Evolutionary conservation across 2,113 vertebrate species (phyloP).

Genomic region (Poeciliopsis retropinna): DNA sequence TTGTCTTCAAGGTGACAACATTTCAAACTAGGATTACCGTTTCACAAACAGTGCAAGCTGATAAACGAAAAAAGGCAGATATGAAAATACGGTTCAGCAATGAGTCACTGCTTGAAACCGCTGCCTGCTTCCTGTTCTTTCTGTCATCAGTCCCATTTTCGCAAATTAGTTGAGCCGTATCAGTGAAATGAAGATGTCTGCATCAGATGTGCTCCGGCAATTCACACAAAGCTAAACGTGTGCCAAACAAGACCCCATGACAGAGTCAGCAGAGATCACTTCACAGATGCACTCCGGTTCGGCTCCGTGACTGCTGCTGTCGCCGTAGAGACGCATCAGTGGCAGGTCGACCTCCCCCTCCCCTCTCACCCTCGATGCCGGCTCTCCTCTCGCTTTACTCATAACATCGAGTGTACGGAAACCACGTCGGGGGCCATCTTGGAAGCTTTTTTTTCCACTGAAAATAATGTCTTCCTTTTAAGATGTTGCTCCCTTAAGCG

Average conservation of each 20-base stretch:
- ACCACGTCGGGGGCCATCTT: background rate
- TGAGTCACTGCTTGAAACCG: slow-evolving; percentile 56
- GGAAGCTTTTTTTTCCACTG: no score
- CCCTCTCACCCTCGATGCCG: background rate
- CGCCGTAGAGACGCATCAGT: background rate
- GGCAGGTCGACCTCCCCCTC: background rate
- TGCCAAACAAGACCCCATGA: background rate
- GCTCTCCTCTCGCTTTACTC: background rate
- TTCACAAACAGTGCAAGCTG: slow-evolving; percentile 1
- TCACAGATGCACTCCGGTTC: background rate
- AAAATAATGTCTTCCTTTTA: background rate
- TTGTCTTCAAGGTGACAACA: no score
- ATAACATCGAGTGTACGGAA: background rate
- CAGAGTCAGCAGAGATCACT: background rate
- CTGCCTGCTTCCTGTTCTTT: slow-evolving; percentile 39
- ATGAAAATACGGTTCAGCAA: slow-evolving; percentile 48
- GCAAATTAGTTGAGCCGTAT: background rate
- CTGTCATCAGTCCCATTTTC: background rate
- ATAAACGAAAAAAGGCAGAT: slow-evolving; percentile 61
- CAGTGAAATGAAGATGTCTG: background rate
- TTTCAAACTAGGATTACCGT: no score
- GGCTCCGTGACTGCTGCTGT: background rate
- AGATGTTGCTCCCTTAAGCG: background rate
- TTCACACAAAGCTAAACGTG: background rate
- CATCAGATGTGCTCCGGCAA: background rate